Evolutionary conservation across 2,888 invertebrate genomes (phyloP).

Genomic region (Griposia aprilina): DNA sequence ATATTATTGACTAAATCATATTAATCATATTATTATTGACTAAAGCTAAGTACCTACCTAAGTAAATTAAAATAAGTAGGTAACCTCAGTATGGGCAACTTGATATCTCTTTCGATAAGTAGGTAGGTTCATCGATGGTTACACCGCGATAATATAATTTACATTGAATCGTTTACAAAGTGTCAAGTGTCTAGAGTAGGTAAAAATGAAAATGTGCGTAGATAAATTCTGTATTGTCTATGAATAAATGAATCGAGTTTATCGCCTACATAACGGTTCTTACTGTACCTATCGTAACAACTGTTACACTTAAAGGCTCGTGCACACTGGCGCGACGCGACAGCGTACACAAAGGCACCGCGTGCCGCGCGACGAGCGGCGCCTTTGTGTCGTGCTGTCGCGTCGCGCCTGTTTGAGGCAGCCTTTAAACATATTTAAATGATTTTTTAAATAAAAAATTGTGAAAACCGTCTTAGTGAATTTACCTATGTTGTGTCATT

Average conservation of each 20-base stretch:
- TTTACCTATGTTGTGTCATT: neutral
- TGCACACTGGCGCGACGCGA: no score
- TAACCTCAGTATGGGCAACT: neutral
- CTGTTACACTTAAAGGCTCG: no score
- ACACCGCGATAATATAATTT: conserved; percentile 9
- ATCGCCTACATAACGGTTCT: conserved; percentile 20
- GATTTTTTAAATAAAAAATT: no score
- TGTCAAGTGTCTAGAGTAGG: neutral
- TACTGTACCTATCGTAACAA: neutral
- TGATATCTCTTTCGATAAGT: conserved; percentile 1
- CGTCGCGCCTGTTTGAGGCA: no score
- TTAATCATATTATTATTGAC: no score
- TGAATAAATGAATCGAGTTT: conserved; percentile 23
- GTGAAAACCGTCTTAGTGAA: neutral
- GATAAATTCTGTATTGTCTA: conserved; percentile 13
- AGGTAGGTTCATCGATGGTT: neutral
- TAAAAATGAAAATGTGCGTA: conserved; percentile 34
- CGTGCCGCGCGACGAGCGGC: no score
- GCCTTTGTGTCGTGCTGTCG: no score
- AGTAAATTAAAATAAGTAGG: neutral
- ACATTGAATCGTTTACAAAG: conserved; percentile 38
- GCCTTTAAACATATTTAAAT: no score
- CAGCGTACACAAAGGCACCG: no score
- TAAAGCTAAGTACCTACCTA: neutral
- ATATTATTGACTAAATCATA: no score